A percentile compares a stretch with the other conserved stretches of the same genome.
Evolutionary conservation across 2,888 invertebrate genomes (phyloP).

Genomic region (Chrysodeixis includens): DNA sequence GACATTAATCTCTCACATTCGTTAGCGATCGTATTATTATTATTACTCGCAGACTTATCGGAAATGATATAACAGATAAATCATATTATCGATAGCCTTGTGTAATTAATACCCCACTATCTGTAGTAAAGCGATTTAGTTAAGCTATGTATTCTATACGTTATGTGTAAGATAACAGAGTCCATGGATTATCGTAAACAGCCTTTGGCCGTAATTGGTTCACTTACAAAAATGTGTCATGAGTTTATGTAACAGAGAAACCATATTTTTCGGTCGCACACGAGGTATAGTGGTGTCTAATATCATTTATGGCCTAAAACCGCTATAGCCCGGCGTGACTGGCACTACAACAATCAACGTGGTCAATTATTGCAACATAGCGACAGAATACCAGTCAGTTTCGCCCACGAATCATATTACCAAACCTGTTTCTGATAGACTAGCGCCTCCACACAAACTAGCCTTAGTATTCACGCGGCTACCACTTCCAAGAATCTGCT

Average conservation of each 20-base stretch:
- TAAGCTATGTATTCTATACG: neutral
- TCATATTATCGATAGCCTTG: neutral
- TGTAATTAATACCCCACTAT: neutral
- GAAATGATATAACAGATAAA: neutral
- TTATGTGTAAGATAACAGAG: neutral
- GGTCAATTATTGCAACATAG: conserved; percentile 5
- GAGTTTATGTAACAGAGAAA: neutral
- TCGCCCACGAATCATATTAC: conserved; percentile 23
- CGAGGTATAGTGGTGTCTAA: neutral
- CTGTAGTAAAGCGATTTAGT: neutral
- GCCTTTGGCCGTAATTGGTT: neutral
- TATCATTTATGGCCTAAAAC: neutral
- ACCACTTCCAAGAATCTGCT: conserved; percentile 16
- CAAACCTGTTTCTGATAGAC: conserved; percentile 38
- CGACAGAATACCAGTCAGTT: neutral
- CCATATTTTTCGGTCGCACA: neutral
- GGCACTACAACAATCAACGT: conserved; percentile 5
- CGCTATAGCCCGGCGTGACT: neutral
- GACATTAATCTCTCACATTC: neutral
- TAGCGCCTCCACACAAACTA: conserved; percentile 9
- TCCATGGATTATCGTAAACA: neutral
- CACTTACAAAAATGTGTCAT: neutral
- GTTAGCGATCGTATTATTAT: neutral
- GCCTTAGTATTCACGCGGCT: conserved; percentile 2
- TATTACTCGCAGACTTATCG: neutral